phyloP scores from a whole-genome alignment of 2,113 vertebrate genomes.

The Crypturellus undulatus region DNA sequence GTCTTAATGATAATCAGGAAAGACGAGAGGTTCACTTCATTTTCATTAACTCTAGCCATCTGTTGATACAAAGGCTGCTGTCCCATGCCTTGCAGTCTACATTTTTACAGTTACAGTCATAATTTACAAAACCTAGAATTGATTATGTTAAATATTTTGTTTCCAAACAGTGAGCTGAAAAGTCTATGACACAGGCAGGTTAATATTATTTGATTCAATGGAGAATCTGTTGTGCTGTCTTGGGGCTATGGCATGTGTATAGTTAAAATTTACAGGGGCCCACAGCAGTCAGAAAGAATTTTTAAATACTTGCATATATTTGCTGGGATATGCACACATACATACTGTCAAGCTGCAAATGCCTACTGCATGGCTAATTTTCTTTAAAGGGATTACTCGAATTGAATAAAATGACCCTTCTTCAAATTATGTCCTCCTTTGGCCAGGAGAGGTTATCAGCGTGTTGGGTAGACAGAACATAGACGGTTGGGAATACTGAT shows the following conservation, averaged over 20 bases:
- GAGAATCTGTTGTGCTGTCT: background rate
- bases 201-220: conserved; percentile 13
- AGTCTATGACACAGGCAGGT: background rate
- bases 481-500: background rate
- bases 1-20: background rate
- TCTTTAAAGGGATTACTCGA: background rate
- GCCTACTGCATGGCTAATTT: background rate
- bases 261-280: background rate
- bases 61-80: background rate
- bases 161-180: background rate
- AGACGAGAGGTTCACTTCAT: background rate
- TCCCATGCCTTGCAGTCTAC: background rate
- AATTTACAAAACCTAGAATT: background rate
- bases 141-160: background rate
- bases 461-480: background rate
- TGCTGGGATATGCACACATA: background rate
- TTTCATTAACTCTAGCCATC: background rate
- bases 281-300: background rate
- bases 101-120: background rate
- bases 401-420: background rate
- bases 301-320: background rate
- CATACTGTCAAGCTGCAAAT: background rate
- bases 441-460: background rate
- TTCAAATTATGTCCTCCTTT: background rate
- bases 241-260: background rate